Base-by-base conservation (phyloP, 2,113 vertebrate species). In the Puntigrus tetrazona region DNA sequence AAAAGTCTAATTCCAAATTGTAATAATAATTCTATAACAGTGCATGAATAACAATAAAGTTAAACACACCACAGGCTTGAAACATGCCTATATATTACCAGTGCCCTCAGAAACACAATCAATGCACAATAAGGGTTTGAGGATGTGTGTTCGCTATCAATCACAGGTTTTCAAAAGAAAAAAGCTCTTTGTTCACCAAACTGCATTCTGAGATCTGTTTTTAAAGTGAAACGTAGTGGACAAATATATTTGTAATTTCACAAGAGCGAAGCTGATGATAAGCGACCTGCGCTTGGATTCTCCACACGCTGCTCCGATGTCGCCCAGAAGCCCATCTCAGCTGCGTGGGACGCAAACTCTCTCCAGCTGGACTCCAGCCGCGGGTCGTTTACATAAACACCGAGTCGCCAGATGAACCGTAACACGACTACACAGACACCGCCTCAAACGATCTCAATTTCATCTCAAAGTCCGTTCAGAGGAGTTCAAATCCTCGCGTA, bases 341-440 rank as follows among this genome's bases (percentile, higher is more conserved):
- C 63, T 67, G 63, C 63, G 29, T 67, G 63, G 63, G 63, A 67
- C 27, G 18, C 27, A 69, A 22, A 69, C 65, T 69, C 65, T 69
- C 65, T 36, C 31, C 18, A 22, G 65, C 34, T 69, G 34, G 34
- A 69, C 34, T 20, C 22, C 50, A 52, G 34, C 29, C 27, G 25
- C 5, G 27, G 63, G 63, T 38, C 65, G n/a, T 69, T 69, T 69
- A 69, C 65, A 69, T 69, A 38, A 69, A 69, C 34, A 69, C 18
- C 22, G 65, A 69, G 16, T 69, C 65, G 36, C 29, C 59, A 69
- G 7, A 8, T 27, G n/a, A 61, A 61, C 57, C 10, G 18, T 7
- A 22, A 63, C 13, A 16, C 14, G 25, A 63, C 59, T 29, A 65
- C 61, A 65, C 61, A 16, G 61, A 65, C 0, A 65, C 27, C 8